Conservation (phyloP, 2,797 vertebrate species). For the Acomys russatus region DNA sequence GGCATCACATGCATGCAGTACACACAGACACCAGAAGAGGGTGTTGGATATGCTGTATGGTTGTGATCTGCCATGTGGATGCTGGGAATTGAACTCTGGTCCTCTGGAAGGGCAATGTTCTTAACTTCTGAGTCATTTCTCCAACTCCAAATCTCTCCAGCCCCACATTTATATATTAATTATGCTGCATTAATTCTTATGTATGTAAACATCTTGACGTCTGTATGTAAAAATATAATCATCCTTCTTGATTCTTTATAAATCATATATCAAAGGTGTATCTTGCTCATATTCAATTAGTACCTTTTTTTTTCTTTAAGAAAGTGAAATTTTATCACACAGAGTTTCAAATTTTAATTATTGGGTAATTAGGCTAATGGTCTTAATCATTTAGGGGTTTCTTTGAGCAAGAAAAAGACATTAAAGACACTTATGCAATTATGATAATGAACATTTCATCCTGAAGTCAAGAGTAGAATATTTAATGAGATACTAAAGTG, state of each 20-base stretch:
- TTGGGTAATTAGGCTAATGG: constrained; percentile 54
- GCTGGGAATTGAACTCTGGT: neutral
- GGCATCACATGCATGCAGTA: neutral
- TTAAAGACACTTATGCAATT: constrained; percentile 58
- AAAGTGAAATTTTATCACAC: constrained; percentile 34
- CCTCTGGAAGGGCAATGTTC: neutral
- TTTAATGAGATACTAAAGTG: constrained; percentile 57
- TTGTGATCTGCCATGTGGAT: neutral
- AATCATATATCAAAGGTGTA: neutral
- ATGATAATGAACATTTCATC: constrained; percentile 7
- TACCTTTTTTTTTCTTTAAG: constrained; percentile 27
- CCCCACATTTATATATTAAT: constrained; percentile 24
- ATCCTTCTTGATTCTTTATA: constrained; percentile 12
- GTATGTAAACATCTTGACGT: constrained; percentile 11
- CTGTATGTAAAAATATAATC: constrained; percentile 37
- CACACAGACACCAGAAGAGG: neutral
- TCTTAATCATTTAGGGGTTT: constrained; percentile 45
- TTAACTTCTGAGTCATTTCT: neutral
- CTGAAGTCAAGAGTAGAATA: constrained; percentile 40
- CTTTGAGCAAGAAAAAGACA: constrained; percentile 34
- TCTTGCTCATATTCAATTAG: constrained; percentile 43
- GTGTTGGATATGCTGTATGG: neutral
- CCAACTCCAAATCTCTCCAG: neutral
- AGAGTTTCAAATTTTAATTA: constrained; percentile 46
- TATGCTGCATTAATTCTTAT: constrained; percentile 29